Evolutionary conservation across 2,113 vertebrate species (phyloP).

Genomic region (Corythaeola cristata): DNA sequence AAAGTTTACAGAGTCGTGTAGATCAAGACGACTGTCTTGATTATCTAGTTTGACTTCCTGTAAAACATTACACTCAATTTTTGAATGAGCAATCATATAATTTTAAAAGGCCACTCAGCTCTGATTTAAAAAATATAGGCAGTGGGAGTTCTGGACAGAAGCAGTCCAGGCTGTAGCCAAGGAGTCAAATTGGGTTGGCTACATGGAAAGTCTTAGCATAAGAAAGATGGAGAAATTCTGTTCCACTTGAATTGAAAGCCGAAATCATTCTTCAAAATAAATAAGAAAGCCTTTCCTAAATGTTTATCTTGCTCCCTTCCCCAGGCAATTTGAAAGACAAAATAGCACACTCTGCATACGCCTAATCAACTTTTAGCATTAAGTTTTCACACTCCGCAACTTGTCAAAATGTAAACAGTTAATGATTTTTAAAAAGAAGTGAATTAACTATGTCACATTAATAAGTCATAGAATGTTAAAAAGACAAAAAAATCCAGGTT

Average conservation of each 20-base stretch:
- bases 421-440: background rate
- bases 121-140: background rate
- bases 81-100: background rate
- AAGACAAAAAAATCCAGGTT: background rate
- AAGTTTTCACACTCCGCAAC: background rate
- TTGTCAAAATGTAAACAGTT: background rate
- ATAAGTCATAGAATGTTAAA: background rate
- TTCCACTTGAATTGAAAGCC: background rate
- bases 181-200: background rate
- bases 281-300: background rate
- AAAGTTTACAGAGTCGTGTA: background rate
- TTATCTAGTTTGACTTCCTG: background rate
- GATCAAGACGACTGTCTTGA: background rate
- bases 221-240: background rate
- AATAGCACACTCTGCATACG: background rate
- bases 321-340: constrained; percentile 1
- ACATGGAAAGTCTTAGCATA: background rate
- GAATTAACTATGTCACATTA: background rate
- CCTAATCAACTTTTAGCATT: background rate
- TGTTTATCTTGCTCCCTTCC: background rate
- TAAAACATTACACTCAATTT: background rate
- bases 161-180: background rate
- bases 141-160: background rate
- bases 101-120: background rate
- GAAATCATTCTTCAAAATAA: background rate